Evolutionary conservation across 2,113 vertebrate genomes (phyloP).

Genomic region (Leucosticte australis): DNA sequence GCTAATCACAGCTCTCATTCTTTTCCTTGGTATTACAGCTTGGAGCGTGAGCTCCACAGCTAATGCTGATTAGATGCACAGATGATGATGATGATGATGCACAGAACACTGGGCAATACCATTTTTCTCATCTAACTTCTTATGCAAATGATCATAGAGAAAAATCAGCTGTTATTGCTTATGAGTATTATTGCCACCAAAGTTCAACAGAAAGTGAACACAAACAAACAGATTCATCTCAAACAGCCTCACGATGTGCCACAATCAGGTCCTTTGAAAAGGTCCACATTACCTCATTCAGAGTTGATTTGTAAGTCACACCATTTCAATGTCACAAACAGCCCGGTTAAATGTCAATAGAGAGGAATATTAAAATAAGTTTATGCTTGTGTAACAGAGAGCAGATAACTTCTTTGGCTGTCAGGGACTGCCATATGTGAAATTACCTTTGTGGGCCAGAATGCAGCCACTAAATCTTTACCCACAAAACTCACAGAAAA

Average conservation of each 20-base stretch:
- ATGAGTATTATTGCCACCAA: background rate
- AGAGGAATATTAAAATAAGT: background rate
- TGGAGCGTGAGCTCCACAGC: background rate
- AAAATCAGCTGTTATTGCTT: constrained; percentile 21
- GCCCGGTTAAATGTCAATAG: background rate
- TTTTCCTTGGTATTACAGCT: background rate
- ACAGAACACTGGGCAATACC: constrained; percentile 28
- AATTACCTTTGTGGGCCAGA: background rate
- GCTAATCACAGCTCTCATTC: background rate
- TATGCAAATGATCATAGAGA: constrained; percentile 18
- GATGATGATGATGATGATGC: background rate
- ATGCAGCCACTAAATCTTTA: background rate
- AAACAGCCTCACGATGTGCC: background rate
- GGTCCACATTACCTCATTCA: background rate
- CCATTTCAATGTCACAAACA: background rate
- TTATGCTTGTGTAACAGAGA: background rate
- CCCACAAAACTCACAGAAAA: background rate
- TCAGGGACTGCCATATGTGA: background rate
- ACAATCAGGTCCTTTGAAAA: background rate
- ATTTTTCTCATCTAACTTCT: constrained; percentile 26
- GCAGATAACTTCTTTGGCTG: background rate
- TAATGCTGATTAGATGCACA: constrained; percentile 4
- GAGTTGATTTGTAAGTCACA: background rate
- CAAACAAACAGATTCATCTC: background rate
- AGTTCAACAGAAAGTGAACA: background rate